phyloP scores from a whole-genome alignment of 2,113 vertebrate genomes.

The Anseranas semipalmata region DNA sequence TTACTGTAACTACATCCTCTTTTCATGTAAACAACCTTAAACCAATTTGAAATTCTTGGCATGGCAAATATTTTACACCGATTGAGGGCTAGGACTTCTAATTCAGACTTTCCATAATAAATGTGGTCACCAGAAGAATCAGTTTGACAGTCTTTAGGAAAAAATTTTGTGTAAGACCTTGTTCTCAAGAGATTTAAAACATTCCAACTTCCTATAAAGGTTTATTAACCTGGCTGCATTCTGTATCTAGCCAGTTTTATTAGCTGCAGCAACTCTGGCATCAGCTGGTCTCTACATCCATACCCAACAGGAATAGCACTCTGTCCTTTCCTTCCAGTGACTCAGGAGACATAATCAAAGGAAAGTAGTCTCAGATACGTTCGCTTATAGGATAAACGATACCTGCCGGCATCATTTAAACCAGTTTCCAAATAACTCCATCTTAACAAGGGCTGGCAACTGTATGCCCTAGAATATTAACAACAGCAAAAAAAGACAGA shows the following conservation, averaged over 20 bases:
- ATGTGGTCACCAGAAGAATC: not conserved
- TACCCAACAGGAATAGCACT: not conserved
- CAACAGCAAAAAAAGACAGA: not conserved
- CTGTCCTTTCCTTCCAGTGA: not conserved
- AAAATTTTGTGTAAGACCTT: not conserved
- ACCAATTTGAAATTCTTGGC: not conserved
- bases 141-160: not conserved
- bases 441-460: not conserved
- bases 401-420: not conserved
- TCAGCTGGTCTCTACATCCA: not conserved
- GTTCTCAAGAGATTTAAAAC: not conserved
- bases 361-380: not conserved
- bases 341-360: not conserved
- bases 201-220: not conserved
- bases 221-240: not conserved
- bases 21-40: not conserved
- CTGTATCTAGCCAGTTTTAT: not conserved
- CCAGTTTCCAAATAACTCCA: not conserved
- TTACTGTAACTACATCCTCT: not conserved
- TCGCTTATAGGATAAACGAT: not conserved
- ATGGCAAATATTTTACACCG: not conserved
- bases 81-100: not conserved
- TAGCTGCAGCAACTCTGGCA: not conserved
- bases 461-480: not conserved
- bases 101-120: not conserved